These are phyloP conservation scores for Petaurus breviceps DNA, from an alignment of 2,113 vertebrate species.

Conservation along the genomic window DNA sequence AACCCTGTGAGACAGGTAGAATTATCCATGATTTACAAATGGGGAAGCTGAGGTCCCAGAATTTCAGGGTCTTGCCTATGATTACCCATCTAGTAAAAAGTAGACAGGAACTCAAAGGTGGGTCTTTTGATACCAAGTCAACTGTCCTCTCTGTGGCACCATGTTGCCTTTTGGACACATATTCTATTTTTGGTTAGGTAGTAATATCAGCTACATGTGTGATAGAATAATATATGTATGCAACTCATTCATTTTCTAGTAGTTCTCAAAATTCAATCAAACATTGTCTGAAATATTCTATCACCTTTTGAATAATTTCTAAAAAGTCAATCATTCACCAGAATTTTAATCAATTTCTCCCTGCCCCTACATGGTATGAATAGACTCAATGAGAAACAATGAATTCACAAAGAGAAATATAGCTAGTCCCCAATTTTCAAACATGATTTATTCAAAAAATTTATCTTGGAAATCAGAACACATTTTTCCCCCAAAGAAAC, in stretches of 20 bases:
- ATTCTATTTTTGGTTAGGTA: not conserved
- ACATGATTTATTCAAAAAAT: not conserved
- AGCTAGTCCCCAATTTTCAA: not conserved
- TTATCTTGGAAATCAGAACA: not conserved
- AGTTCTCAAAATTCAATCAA: not conserved
- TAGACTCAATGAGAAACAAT: not conserved
- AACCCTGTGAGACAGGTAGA: not conserved
- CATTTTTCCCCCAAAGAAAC: not conserved
- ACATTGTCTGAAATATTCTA: constrained; percentile 22
- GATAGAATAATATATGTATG: not conserved
- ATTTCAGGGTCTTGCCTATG: not conserved
- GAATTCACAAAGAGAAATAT: not conserved
- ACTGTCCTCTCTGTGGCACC: not conserved
- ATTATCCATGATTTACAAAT: not conserved
- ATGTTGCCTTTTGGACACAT: not conserved
- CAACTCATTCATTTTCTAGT: not conserved
- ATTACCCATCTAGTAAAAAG: not conserved
- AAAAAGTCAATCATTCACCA: constrained; percentile 2
- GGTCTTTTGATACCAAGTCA: not conserved
- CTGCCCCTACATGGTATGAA: not conserved
- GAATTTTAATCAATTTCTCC: constrained; percentile 9
- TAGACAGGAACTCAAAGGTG: not conserved
- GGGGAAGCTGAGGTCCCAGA: not conserved
- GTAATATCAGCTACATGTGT: not conserved
- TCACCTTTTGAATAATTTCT: constrained; percentile 5